Evolutionary conservation across 2,888 invertebrate genomes (phyloP).

Genomic region (Platynereis dumerilii): DNA sequence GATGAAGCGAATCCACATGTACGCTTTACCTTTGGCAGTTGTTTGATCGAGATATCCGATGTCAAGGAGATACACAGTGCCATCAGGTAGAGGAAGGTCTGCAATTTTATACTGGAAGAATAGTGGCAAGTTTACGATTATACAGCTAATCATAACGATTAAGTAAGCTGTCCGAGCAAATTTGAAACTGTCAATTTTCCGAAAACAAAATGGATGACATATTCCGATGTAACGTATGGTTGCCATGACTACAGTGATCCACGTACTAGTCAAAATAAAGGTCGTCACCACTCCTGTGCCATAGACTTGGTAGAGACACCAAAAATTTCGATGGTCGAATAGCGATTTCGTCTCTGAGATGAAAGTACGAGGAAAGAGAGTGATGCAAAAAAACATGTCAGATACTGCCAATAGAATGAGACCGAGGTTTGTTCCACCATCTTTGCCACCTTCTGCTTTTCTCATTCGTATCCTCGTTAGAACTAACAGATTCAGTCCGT

Average conservation of each 20-base stretch:
- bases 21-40: conserved; percentile 12
- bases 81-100: neutral
- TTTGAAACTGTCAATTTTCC: conserved; percentile 49
- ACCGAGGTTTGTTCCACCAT: conserved; percentile 19
- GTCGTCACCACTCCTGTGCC: conserved; percentile 51
- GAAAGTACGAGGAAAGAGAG: conserved; percentile 50
- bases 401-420: conserved; percentile 22
- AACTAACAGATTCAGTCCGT: conserved; percentile 15
- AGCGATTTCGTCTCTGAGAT: conserved; percentile 31
- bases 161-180: conserved; percentile 47
- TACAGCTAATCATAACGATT: conserved; percentile 18
- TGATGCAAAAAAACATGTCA: conserved; percentile 30
- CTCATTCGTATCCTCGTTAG: conserved; percentile 16
- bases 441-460: conserved; percentile 18
- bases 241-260: conserved; percentile 59
- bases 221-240: conserved; percentile 56
- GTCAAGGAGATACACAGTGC: conserved; percentile 26
- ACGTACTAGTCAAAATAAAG: conserved; percentile 57
- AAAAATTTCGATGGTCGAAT: conserved; percentile 5
- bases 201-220: conserved; percentile 55
- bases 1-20: conserved; percentile 44
- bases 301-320: conserved; percentile 45
- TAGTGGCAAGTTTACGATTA: conserved; percentile 21
- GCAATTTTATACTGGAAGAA: conserved; percentile 22
- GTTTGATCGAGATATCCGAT: conserved; percentile 27